A percentile compares a stretch with the other conserved stretches of the same genome.
phyloP scores from a whole-genome alignment of 2,113 vertebrate species.

The Brachypodius melanocephalos region DNA sequence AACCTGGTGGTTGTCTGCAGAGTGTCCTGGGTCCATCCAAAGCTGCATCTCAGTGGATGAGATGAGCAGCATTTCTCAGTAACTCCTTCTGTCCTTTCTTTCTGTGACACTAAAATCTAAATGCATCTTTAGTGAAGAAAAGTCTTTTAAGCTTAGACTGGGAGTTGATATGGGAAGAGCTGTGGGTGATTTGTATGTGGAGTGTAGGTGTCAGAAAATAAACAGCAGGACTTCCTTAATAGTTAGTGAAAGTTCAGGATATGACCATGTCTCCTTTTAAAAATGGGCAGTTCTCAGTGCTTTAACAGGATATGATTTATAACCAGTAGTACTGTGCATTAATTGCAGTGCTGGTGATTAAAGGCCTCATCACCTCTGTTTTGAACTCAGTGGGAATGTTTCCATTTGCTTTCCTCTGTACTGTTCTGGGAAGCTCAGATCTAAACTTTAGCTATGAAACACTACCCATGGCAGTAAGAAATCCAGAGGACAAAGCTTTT shows the following conservation, averaged over 20 bases:
- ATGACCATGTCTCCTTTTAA: neutral
- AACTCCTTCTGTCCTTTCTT: neutral
- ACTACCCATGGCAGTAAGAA: neutral
- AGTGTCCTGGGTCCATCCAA: neutral
- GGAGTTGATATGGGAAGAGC: neutral
- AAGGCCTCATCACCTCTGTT: neutral
- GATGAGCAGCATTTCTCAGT: neutral
- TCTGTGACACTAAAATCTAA: neutral
- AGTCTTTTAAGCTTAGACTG: neutral
- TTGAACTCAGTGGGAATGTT: neutral
- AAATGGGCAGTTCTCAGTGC: neutral
- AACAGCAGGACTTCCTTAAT: neutral
- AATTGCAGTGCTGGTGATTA: neutral
- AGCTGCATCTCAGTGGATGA: neutral
- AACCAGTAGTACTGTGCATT: neutral
- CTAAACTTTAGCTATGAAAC: neutral
- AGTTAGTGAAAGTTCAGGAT: neutral
- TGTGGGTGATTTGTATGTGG: neutral
- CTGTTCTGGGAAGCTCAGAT: neutral
- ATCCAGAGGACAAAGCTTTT: constrained; percentile 28
- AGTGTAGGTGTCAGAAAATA: neutral
- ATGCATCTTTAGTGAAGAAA: neutral
- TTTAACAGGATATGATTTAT: neutral
- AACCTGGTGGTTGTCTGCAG: neutral
- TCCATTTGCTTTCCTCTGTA: neutral